Percentiles rank a stretch among this genome's conserved stretches.
phyloP scores from a whole-genome alignment of 2,113 vertebrate genomes.

The Delphinapterus leucas region DNA sequence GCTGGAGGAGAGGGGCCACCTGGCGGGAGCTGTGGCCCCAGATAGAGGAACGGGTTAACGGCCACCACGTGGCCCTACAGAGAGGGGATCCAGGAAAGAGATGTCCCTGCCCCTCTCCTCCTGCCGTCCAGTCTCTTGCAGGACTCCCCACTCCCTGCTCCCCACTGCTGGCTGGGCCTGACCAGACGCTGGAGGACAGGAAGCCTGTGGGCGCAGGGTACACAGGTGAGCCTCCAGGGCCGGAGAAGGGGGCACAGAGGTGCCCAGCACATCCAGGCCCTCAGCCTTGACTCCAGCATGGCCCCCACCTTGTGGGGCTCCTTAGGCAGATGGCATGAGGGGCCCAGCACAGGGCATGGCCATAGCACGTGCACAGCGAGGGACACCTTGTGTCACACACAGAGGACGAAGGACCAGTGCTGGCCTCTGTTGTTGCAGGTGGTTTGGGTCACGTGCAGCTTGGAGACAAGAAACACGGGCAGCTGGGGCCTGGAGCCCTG shows the following conservation, averaged over 20 bases:
- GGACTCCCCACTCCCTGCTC: not conserved
- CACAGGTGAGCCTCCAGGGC: not conserved
- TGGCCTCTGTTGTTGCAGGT: not conserved
- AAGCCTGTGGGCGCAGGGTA: too few species aligned
- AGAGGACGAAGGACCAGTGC: fast-evolving
- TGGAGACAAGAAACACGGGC: not conserved
- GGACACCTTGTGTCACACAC: not conserved
- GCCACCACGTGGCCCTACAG: not conserved
- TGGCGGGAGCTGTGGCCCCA: not conserved
- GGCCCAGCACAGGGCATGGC: fast-evolving
- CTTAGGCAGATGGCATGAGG: not conserved
- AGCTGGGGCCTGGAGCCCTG: not conserved
- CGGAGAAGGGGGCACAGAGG: not conserved
- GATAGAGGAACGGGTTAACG: not conserved
- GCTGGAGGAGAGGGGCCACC: not conserved
- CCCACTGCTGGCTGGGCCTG: not conserved
- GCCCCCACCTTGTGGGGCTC: not conserved
- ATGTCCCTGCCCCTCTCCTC: not conserved
- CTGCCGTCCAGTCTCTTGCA: not conserved
- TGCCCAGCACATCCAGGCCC: not conserved
- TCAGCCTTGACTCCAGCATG: not conserved
- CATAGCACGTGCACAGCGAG: not conserved
- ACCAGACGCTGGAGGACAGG: not conserved
- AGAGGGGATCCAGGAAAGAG: not conserved
- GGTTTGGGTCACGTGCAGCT: not conserved